A percentile compares a stretch with the other conserved stretches of the same genome.
Conservation (phyloP, 2,113 vertebrate genomes). For the Orycteropus afer region DNA sequence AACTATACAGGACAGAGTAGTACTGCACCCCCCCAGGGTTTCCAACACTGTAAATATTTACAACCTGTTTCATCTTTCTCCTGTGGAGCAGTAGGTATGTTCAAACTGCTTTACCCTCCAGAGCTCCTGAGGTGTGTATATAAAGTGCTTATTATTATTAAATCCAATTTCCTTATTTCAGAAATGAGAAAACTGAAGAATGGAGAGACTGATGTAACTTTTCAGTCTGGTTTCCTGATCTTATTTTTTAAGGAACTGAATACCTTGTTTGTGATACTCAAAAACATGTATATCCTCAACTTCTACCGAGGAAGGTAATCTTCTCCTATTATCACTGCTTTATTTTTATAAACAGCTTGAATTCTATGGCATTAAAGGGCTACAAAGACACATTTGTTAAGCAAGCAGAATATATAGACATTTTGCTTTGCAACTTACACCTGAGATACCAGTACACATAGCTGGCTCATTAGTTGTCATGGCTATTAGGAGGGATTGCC, state of each 20-base stretch:
- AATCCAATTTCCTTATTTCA: slow-evolving; percentile 4
- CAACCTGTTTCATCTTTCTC: too few species aligned
- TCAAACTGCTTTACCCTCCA: too few species aligned
- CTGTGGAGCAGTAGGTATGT: too few species aligned
- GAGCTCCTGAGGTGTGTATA: too few species aligned
- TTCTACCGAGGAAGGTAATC: slow-evolving; percentile 81
- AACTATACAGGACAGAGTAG: too few species aligned
- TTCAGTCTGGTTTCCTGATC: slow-evolving; percentile 11
- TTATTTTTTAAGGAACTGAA: slow-evolving; percentile 81
- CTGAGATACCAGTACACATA: slow-evolving; percentile 47
- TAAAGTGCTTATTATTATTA: not conserved
- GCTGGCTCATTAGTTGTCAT: slow-evolving; percentile 64
- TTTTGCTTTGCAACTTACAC: slow-evolving; percentile 81
- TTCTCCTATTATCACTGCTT: slow-evolving; percentile 76
- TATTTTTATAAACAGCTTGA: slow-evolving; percentile 79
- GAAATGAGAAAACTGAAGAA: slow-evolving; percentile 15
- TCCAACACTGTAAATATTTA: too few species aligned
- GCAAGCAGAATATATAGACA: slow-evolving; percentile 80
- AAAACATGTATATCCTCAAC: slow-evolving; percentile 80
- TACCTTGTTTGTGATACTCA: slow-evolving; percentile 82
- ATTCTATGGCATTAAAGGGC: slow-evolving; percentile 79
- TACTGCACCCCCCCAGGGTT: too few species aligned
- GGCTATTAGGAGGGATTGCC: slow-evolving; percentile 35
- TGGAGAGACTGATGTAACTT: not conserved
- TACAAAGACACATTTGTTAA: slow-evolving; percentile 82